These are phyloP conservation scores for Eupithecia tripunctaria DNA, from an alignment of 2,888 invertebrate species.

Conservation along the genomic window DNA sequence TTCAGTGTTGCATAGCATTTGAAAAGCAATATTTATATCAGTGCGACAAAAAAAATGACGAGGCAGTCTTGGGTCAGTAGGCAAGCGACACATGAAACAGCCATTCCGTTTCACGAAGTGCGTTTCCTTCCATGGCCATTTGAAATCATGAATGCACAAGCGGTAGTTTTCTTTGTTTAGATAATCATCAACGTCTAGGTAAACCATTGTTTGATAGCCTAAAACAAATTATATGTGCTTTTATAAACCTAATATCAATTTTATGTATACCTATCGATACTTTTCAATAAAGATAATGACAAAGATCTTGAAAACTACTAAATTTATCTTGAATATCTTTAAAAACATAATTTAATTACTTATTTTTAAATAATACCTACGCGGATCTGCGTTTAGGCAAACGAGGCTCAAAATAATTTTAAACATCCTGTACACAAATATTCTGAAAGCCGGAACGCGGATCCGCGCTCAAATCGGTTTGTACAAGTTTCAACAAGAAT, in stretches of 20 bases:
- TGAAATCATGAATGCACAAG: slow-evolving; percentile 30
- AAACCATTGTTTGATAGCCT: slow-evolving; percentile 23
- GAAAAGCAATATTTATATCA: slow-evolving; percentile 23
- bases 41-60: slow-evolving; percentile 22
- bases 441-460: slow-evolving; percentile 24
- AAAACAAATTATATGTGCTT: slow-evolving; percentile 18
- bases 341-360: slow-evolving; percentile 17
- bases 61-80: slow-evolving; percentile 30
- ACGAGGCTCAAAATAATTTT: slow-evolving; percentile 9
- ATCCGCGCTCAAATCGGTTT: slow-evolving; percentile 26
- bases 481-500: slow-evolving; percentile 21
- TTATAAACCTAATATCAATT: slow-evolving; percentile 7
- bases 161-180: slow-evolving; percentile 30
- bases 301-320: background rate
- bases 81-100: slow-evolving; percentile 14
- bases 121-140: slow-evolving; percentile 35
- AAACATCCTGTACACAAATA: slow-evolving; percentile 15
- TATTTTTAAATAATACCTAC: slow-evolving; percentile 18
- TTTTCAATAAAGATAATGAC: background rate
- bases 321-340: slow-evolving; percentile 9
- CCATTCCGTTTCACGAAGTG: slow-evolving; percentile 30
- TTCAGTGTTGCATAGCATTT: background rate
- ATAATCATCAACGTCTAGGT: slow-evolving; percentile 27
- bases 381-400: slow-evolving; percentile 18
- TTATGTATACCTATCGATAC: background rate